Base-by-base conservation (phyloP, 2,113 vertebrate genomes). In the Chrysochloris asiatica region DNA sequence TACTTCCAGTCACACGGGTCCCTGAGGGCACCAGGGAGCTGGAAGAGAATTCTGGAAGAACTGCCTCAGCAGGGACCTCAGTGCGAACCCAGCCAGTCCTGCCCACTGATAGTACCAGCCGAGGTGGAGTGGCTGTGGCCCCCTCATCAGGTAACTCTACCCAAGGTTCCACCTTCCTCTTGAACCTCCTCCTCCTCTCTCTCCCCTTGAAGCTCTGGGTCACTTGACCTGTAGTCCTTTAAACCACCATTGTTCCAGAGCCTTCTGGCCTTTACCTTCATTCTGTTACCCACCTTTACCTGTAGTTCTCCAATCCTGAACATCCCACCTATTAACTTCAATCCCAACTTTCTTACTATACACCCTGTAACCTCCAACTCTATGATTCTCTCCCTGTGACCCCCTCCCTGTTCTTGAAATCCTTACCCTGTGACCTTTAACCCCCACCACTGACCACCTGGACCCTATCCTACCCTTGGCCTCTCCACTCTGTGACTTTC, bases 81-180 rank as follows among this genome's bases (percentile, higher is more conserved):
- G 95, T 92, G 88, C 90, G 4, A 78, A 89, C 87, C 87, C 95
- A 93, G 83, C 96, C 96, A 0, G 95, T 86, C 73, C 95, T 96
- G 91, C 96, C 96, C 95, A 96, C 96, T 88, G 96, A 96, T 88
- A 91, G 96, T 41, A 89, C 90, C 92, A 95, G 96, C 94, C 94
- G 3, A 22, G 95, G 96, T 33, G 94, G 88, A 94, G 96, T 94
- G 89, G 95, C 95, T 26, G 92, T 94, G 94, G 95, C 88, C 50
- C 96, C 96, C 67, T 89, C 86, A 86, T 69, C 94, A 96, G 96
- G 92, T 78, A 96, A 97, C 2, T 71, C 59, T 76, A 94, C 80
- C 16, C 45, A 92, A 75, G 83, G 73, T 21, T 91, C 97, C 11
- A 47, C 94, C 52, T 86, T 90, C 45, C 21, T 80, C 2, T 33